Evolutionary conservation across 1,140 invertebrate species (phyloP), one percentile per base, ranked within the genome.

Genomic region (Ceratosolen solmsi): DNA sequence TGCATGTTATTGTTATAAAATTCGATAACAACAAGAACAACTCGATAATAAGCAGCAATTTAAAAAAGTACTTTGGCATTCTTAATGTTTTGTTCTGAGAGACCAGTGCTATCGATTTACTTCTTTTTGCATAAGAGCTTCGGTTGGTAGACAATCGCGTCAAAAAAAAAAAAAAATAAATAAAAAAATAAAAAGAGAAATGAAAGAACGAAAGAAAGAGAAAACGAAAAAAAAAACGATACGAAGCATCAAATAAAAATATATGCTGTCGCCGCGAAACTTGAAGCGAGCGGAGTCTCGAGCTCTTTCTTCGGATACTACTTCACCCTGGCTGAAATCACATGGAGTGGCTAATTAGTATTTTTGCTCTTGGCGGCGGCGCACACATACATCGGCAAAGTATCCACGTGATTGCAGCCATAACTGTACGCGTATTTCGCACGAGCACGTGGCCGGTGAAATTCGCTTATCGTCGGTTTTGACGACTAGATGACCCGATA

Each of bases 361-460:
- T n/a, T 68, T 38, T 17, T n/a, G 30, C 15, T 36, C 33, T 68
- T 11, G 7, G 25, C 15, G 0, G 13, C 8, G 1, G 70, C 41
- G 13, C 46, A 72, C 27, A 72, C 30, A n/a, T 38, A 68, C 7
- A 17, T 36, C 30, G 11, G 7, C 17, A 15, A 60, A 20, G 25
- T 38, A 33, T 20, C 63, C 63, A 68, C 63, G 63, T 68, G 63
- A 68, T 68, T 68, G 38, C 63, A 38, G 63, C 63, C 25, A 72
- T 51, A 36, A n/a, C 8, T 33, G 51, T 76, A 56, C 63, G 79
- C 33, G 65, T 20, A 83, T 79, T 78, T 82, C 76, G 80, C 82
- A 63, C 79, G 80, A 83, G 82, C 84, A 84, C 84, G 86, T 85
- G 86, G 84, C 82, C 80, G 70, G 83, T n/a, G 76, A 80, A 79